Evolutionary conservation across 30 jellyfish, hydroid and myxozoan species (phyloP).

Genomic region (Turritopsis rubra): DNA sequence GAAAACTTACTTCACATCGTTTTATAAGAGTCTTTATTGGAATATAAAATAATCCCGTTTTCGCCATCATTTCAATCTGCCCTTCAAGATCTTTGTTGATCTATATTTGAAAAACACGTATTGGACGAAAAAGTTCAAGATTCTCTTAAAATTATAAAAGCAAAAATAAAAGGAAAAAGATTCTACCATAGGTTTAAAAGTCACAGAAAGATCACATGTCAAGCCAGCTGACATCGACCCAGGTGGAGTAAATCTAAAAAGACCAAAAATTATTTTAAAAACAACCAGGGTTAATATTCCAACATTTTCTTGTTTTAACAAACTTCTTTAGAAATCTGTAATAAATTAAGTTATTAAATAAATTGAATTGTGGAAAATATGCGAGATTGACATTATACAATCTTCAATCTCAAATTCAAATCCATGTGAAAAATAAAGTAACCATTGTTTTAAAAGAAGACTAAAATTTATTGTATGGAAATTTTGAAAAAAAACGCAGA

Average conservation of each 20-base stretch:
- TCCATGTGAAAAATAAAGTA: too few relatives aligned
- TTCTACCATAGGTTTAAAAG: slow-evolving; percentile 83
- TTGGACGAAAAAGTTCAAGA: background rate
- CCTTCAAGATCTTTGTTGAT: slow-evolving; percentile 69
- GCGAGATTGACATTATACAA: too few relatives aligned
- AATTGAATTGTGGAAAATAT: too few relatives aligned
- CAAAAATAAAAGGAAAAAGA: background rate
- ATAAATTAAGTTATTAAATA: too few relatives aligned
- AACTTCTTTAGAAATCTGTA: slow-evolving; percentile 4
- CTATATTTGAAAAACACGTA: slow-evolving; percentile 26
- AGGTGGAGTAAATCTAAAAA: slow-evolving; percentile 79
- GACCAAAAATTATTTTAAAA: background rate
- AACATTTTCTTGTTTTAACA: too few relatives aligned
- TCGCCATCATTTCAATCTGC: slow-evolving; percentile 61
- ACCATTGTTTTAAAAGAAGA: too few relatives aligned
- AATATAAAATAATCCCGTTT: slow-evolving; percentile 74
- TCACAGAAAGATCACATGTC: slow-evolving; percentile 86
- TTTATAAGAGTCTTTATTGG: slow-evolving; percentile 71
- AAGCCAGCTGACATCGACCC: slow-evolving; percentile 99
- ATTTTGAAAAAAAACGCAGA: too few relatives aligned
- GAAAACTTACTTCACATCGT: slow-evolving; percentile 73
- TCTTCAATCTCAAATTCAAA: too few relatives aligned
- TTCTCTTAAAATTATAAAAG: too few relatives aligned
- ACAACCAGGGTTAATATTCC: too few relatives aligned
- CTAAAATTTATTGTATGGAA: too few relatives aligned